Conservation (phyloP, 1,140 invertebrate genomes). For the Wiebesia pumilae region DNA sequence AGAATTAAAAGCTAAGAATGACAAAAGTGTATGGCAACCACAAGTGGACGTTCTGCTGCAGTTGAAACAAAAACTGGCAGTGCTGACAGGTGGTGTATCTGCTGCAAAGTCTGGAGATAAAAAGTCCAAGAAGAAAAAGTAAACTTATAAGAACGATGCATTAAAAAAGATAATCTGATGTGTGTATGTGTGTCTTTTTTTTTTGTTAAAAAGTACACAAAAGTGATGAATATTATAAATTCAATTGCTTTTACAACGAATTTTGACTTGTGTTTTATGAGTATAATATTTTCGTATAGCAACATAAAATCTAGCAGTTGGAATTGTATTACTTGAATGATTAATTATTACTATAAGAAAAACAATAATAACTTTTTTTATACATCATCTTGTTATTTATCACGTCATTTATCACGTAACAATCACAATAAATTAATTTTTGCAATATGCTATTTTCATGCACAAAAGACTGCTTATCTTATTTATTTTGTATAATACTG, state of each 20-base stretch:
- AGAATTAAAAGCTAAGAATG: conserved; percentile 83
- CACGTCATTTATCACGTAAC: not conserved
- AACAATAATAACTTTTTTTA: conserved; percentile 27
- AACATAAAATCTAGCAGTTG: conserved; percentile 13
- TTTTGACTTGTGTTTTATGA: conserved; percentile 21
- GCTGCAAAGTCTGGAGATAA: not conserved
- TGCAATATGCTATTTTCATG: conserved; percentile 6
- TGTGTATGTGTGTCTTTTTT: too few species aligned
- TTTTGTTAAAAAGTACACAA: not conserved
- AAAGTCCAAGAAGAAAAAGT: conserved; percentile 48
- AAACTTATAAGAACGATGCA: not conserved
- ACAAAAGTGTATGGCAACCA: conserved; percentile 83
- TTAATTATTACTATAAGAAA: conserved; percentile 12
- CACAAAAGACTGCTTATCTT: conserved; percentile 2
- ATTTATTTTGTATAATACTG: conserved; percentile 28
- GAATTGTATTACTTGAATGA: conserved; percentile 26
- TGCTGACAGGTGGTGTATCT: conserved; percentile 4
- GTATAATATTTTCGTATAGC: not conserved
- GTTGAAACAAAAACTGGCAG: conserved; percentile 80
- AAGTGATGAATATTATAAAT: not conserved
- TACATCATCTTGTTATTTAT: conserved; percentile 10
- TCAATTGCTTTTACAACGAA: not conserved
- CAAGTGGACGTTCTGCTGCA: conserved; percentile 84
- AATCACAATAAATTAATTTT: not conserved
- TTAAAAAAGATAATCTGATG: not conserved